Percentiles rank a stretch among this genome's conserved stretches.
These are phyloP conservation scores for Pseudonaja textilis DNA, from an alignment of 2,113 vertebrate genomes.

Conservation along the genomic window DNA sequence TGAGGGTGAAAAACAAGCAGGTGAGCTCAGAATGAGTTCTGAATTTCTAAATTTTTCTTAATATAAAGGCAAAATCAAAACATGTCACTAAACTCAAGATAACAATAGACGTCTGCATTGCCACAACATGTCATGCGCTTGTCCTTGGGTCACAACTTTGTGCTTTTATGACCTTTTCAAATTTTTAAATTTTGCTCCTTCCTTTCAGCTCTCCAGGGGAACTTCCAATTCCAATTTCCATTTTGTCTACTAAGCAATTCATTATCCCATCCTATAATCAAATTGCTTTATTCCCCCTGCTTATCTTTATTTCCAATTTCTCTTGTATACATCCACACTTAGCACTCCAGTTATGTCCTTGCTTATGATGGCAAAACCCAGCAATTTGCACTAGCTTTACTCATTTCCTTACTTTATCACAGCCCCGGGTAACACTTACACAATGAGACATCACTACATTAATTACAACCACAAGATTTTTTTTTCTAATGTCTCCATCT, in stretches of 20 bases:
- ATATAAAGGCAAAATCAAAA: not conserved
- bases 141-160: not conserved
- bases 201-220: not conserved
- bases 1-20: not conserved
- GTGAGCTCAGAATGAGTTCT: not conserved
- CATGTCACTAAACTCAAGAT: not conserved
- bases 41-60: not conserved
- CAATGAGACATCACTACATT: not conserved
- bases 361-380: not conserved
- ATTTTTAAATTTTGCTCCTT: not conserved
- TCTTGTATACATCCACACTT: not conserved
- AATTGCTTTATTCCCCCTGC: not conserved
- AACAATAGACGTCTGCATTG: not conserved
- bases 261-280: not conserved
- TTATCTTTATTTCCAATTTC: not conserved
- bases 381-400: not conserved
- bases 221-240: not conserved
- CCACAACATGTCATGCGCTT: not conserved
- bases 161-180: not conserved
- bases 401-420: not conserved
- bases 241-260: not conserved
- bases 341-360: not conserved
- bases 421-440: not conserved
- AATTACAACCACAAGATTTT: not conserved
- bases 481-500: not conserved